phyloP scores from a whole-genome alignment of 2,797 vertebrate species.

The Rhadinocentrus ornatus region DNA sequence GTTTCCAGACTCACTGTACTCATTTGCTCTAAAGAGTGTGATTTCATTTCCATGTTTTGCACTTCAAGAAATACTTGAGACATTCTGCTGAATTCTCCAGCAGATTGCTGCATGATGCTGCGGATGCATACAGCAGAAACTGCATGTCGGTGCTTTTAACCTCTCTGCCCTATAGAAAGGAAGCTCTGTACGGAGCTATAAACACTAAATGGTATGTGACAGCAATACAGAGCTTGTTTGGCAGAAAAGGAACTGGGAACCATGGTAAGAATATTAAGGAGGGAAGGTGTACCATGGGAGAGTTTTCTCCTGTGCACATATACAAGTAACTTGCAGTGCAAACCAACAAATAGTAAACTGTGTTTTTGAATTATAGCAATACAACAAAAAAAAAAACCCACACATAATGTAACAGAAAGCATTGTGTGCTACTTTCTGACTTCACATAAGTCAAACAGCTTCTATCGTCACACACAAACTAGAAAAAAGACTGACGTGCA shows the following conservation, averaged over 20 bases:
- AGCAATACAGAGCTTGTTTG: constrained; percentile 53
- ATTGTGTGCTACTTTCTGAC: constrained; percentile 9
- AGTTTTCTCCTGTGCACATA: neutral
- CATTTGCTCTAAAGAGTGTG: no score
- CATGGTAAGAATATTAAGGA: constrained; percentile 55
- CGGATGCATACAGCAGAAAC: no score
- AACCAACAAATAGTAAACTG: neutral
- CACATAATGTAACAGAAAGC: constrained; percentile 15
- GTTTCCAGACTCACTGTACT: no score
- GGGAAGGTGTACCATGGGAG: constrained; percentile 18
- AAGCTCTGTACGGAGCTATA: constrained; percentile 40
- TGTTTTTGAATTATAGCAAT: constrained; percentile 3
- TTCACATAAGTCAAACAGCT: constrained; percentile 28
- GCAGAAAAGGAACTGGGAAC: constrained; percentile 32
- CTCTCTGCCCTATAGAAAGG: no score
- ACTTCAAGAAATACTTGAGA: no score
- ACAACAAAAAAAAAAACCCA: no score
- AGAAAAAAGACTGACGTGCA: constrained; percentile 29
- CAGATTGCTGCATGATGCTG: no score
- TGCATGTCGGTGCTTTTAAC: no score
- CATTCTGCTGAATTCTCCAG: no score
- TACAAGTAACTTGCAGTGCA: constrained; percentile 2
- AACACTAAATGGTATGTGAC: constrained; percentile 55
- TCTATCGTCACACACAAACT: neutral
- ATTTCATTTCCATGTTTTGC: no score